A percentile compares a stretch with the other conserved stretches of the same genome.
Conservation (phyloP, 1,140 invertebrate species). For the Cyphomyrmex costatus region DNA sequence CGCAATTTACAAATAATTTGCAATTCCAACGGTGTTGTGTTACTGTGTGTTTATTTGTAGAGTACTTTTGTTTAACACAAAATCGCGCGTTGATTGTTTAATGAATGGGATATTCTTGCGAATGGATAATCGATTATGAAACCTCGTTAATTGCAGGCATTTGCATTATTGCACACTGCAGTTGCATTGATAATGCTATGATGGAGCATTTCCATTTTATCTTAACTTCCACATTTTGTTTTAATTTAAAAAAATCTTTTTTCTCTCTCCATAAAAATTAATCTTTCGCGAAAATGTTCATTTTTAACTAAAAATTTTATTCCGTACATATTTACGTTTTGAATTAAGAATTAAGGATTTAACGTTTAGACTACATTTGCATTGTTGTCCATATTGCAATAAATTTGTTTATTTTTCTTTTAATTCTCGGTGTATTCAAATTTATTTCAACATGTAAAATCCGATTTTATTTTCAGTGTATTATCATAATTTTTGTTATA, state of each 20-base stretch:
- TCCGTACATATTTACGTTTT: background rate
- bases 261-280: background rate
- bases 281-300: background rate
- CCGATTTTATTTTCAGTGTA: slow-evolving; percentile 8
- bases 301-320: slow-evolving; percentile 1
- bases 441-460: slow-evolving; percentile 7
- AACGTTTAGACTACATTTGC: background rate
- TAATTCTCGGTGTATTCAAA: background rate
- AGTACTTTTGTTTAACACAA: slow-evolving; percentile 31
- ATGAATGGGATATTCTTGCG: slow-evolving; percentile 35
- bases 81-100: slow-evolving; percentile 22
- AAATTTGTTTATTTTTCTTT: slow-evolving; percentile 26
- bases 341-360: slow-evolving; percentile 2
- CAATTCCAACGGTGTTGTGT: background rate
- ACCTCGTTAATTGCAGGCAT: background rate
- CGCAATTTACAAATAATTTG: slow-evolving; percentile 36
- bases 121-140: slow-evolving; percentile 30
- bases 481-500: background rate
- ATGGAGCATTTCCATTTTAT: background rate
- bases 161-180: background rate
- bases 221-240: background rate
- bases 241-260: background rate
- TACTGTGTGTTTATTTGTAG: slow-evolving; percentile 18
- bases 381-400: slow-evolving; percentile 2
- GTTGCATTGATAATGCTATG: background rate